These are phyloP conservation scores for Ostrea denselamellosa DNA, from an alignment of 1,140 invertebrate species.

Conservation along the genomic window DNA sequence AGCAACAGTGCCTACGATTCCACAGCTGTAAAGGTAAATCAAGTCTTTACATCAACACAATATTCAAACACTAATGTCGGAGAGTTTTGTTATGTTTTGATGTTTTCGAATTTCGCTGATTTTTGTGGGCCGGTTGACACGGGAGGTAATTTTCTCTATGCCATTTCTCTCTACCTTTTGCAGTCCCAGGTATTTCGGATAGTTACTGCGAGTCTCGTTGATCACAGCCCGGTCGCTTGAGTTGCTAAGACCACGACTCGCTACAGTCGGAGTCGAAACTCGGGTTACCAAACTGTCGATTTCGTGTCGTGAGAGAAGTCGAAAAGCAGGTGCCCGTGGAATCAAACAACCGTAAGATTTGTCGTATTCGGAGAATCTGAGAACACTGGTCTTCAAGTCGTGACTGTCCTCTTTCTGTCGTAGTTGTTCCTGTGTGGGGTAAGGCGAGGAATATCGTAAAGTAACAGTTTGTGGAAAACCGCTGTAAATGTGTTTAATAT, in stretches of 20 bases:
- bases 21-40: neutral
- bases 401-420: conserved; percentile 64
- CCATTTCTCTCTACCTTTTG: conserved; percentile 57
- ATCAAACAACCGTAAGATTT: conserved; percentile 68
- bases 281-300: conserved; percentile 63
- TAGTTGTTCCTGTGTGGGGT: conserved; percentile 70
- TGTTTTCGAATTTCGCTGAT: conserved; percentile 60
- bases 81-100: conserved; percentile 47
- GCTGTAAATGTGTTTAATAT: conserved; percentile 71
- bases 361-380: conserved; percentile 67
- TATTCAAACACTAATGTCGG: conserved; percentile 53
- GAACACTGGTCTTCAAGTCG: conserved; percentile 65
- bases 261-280: conserved; percentile 58
- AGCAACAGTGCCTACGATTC: neutral
- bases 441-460: conserved; percentile 61
- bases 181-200: conserved; percentile 63
- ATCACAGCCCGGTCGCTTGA: conserved; percentile 58
- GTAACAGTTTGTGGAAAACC: conserved; percentile 62
- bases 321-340: conserved; percentile 69
- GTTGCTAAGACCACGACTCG: conserved; percentile 57
- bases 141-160: conserved; percentile 56
- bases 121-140: conserved; percentile 63
- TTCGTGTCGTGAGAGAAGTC: conserved; percentile 66
- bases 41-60: neutral
- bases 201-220: conserved; percentile 53